Base-by-base conservation (phyloP, 2,888 invertebrate genomes). In the Trichogramma dendrolimi region DNA sequence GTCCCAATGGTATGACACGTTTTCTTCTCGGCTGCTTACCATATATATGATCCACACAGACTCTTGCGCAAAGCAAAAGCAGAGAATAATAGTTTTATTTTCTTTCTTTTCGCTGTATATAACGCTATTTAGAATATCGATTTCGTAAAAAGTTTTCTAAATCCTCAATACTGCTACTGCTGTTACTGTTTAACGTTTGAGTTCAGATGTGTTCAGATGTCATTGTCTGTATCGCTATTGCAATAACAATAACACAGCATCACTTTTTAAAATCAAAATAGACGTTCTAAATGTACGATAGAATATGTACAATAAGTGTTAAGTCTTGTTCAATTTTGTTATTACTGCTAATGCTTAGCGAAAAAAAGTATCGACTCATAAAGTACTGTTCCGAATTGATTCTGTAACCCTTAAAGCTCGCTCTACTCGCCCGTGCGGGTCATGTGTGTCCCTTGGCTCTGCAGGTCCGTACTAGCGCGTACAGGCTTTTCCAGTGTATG, bases 281-380 rank as follows among this genome's bases (percentile, higher is more conserved):
- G 65, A 68, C 68, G 64, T 67, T 70, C 54, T 43, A 66, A 68
- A 64, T 70, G 67, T 66, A 67, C 63, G 64, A 67, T 68, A 68
- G 67, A 68, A 68, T 65, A 2, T 27, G 27, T 27, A 27, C 27
- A 27, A 27, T 2, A 27, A 27, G 2, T 27, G 27, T 27, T 2
- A 2, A 27, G 2, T 27, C 27, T 27, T 27, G 27, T 27, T 27
- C 27, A 3, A 2, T 27, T 27, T 27, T 27, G 27, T 27, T 27
- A 27, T 27, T 27, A 27, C 27, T 27, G 2, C 27, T 27, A 27
- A 27, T 27, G 27, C 27, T 27, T 27, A 27, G 27, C 27, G 3
- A 27, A 2, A 27, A 27, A 27, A 27, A 27, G 58, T 64, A 65
- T 67, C 61, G 63, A 46, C 56, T 63, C 63, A 50, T 63, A 63